A percentile compares a stretch with the other conserved stretches of the same genome.
These are phyloP conservation scores for Eupeodes luniger DNA, from an alignment of 2,888 invertebrate species.

Conservation along the genomic window DNA sequence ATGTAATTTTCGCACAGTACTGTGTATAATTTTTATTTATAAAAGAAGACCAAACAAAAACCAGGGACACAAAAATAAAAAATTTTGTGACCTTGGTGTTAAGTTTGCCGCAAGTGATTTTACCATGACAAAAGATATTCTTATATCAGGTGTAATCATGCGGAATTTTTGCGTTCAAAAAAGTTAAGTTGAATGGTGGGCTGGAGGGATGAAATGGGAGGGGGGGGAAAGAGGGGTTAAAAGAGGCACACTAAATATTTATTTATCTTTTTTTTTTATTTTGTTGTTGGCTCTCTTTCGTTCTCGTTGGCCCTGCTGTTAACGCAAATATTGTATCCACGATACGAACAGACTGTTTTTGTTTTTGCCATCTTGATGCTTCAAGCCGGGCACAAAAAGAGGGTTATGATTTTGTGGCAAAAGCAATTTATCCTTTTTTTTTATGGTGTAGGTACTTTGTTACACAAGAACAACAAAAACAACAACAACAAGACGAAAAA, in stretches of 20 bases:
- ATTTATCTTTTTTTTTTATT: constrained; percentile 11
- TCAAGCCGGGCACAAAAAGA: constrained; percentile 11
- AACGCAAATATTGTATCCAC: constrained; percentile 34
- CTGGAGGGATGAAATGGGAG: no score
- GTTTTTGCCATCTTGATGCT: neutral
- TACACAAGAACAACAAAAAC: neutral
- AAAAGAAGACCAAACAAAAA: neutral
- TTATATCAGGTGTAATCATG: constrained; percentile 73
- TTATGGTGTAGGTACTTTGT: constrained; percentile 14
- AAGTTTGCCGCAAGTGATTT: constrained; percentile 71
- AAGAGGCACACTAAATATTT: constrained; percentile 5
- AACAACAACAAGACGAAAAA: constrained; percentile 16
- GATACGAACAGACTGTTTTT: constrained; percentile 8
- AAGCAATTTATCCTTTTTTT: constrained; percentile 45
- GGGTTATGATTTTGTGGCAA: constrained; percentile 60
- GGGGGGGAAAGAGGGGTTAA: neutral
- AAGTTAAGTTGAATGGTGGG: neutral
- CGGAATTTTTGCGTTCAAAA: constrained; percentile 63
- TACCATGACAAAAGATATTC: constrained; percentile 64
- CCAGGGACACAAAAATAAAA: constrained; percentile 16
- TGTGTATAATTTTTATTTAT: constrained; percentile 15
- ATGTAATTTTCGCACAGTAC: neutral
- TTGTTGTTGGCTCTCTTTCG: neutral
- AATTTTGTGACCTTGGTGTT: constrained; percentile 68
- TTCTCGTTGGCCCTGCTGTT: constrained; percentile 20